Percentiles rank a stretch among this genome's conserved stretches.
Evolutionary conservation across 2,113 vertebrate genomes (phyloP).

Genomic region (Capra hircus): DNA sequence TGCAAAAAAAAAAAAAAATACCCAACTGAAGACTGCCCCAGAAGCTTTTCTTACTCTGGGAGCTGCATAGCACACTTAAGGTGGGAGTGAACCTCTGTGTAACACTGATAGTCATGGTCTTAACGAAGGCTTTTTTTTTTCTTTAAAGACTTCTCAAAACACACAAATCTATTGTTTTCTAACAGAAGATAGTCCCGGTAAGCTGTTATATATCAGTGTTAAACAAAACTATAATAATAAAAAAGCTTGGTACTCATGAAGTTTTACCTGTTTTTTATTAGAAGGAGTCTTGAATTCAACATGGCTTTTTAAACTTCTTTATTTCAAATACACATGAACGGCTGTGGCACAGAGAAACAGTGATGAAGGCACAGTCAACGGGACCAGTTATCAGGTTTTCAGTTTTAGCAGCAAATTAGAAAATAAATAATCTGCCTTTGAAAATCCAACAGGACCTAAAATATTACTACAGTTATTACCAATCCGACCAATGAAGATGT

Average conservation of each 20-base stretch:
- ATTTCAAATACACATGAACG: slow-evolving; percentile 85
- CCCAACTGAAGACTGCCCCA: not conserved
- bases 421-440: slow-evolving; percentile 68
- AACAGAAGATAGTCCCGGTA: not conserved
- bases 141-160: not conserved
- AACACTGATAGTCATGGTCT: not conserved
- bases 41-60: not conserved
- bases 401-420: slow-evolving; percentile 81
- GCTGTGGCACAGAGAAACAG: slow-evolving; percentile 83
- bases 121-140: not conserved
- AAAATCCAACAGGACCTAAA: slow-evolving; percentile 44
- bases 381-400: slow-evolving; percentile 76
- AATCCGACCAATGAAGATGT: not conserved
- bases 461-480: slow-evolving; percentile 34
- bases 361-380: slow-evolving; percentile 91
- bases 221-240: not conserved
- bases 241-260: not conserved
- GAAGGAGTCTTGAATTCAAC: slow-evolving; percentile 39
- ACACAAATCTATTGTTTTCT: not conserved
- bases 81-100: not conserved
- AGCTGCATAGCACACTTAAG: no score
- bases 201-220: not conserved
- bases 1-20: not conserved
- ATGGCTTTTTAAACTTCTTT: slow-evolving; percentile 75
- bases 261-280: slow-evolving; percentile 47